Conservation (phyloP, 2,113 vertebrate species). For the Pedetes capensis region DNA sequence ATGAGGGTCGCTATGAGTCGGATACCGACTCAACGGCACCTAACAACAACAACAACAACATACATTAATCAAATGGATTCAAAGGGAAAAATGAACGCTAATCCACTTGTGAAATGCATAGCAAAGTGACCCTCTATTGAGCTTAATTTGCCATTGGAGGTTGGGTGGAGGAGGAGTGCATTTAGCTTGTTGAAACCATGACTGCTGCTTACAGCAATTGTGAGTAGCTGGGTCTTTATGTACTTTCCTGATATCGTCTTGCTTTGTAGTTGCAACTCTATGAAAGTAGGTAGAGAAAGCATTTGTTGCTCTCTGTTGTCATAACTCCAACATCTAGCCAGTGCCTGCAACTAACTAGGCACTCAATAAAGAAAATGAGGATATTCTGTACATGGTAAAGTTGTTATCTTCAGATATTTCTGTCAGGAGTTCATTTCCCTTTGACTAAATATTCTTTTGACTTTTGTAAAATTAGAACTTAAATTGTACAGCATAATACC, state of each 20-base stretch:
- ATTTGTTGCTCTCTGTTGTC: not conserved
- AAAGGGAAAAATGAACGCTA: not conserved
- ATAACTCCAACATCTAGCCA: not conserved
- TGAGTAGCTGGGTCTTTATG: not conserved
- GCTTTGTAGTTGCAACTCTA: not conserved
- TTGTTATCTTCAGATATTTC: not conserved
- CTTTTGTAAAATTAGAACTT: constrained; percentile 10
- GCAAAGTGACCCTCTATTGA: not conserved
- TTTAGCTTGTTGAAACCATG: fast-evolving
- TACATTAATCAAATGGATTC: no score
- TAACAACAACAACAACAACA: no score
- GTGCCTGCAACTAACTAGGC: not conserved
- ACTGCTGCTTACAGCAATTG: not conserved
- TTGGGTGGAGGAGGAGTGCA: not conserved
- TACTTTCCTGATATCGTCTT: not conserved
- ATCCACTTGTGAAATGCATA: not conserved
- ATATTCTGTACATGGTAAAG: not conserved
- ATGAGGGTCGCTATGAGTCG: no score
- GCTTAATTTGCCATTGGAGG: not conserved
- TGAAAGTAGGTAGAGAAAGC: no score
- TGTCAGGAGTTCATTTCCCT: not conserved
- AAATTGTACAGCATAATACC: not conserved
- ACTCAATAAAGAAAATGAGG: not conserved
- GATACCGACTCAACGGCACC: no score
- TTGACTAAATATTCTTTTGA: not conserved